A percentile compares a stretch with the other conserved stretches of the same genome.
These are phyloP conservation scores for Chiloscyllium punctatum DNA, from an alignment of 2,797 vertebrate species.

Conservation along the genomic window DNA sequence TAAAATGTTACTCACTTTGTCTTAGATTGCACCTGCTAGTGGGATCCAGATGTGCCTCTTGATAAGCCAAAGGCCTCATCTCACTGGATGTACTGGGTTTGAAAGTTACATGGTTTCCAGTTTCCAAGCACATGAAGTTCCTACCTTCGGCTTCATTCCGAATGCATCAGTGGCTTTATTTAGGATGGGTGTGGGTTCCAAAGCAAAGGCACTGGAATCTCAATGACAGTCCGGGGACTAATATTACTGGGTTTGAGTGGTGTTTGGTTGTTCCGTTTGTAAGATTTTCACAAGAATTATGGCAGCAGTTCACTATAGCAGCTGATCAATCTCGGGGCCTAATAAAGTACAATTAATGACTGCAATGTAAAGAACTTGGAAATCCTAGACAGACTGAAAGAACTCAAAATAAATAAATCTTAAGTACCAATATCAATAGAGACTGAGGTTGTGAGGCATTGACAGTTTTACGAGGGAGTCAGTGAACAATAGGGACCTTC, in stretches of 20 bases:
- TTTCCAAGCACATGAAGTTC: background rate
- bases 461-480: background rate
- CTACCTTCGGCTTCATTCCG: background rate
- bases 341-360: conserved; percentile 1
- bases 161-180: background rate
- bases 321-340: background rate
- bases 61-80: background rate
- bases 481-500: background rate
- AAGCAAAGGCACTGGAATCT: background rate
- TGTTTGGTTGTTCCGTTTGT: background rate
- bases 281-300: background rate
- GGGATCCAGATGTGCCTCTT: background rate
- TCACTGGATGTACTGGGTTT: background rate
- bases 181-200: background rate
- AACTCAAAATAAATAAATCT: background rate
- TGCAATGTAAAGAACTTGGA: background rate
- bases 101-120: background rate
- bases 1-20: background rate
- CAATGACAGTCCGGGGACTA: background rate
- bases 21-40: background rate
- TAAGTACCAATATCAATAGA: background rate
- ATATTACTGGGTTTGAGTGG: background rate
- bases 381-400: background rate
- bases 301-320: background rate
- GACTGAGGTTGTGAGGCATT: background rate